Percentiles rank a stretch among this genome's conserved stretches.
phyloP scores from a whole-genome alignment of 2,113 vertebrate genomes.

The Mustelus asterias region DNA sequence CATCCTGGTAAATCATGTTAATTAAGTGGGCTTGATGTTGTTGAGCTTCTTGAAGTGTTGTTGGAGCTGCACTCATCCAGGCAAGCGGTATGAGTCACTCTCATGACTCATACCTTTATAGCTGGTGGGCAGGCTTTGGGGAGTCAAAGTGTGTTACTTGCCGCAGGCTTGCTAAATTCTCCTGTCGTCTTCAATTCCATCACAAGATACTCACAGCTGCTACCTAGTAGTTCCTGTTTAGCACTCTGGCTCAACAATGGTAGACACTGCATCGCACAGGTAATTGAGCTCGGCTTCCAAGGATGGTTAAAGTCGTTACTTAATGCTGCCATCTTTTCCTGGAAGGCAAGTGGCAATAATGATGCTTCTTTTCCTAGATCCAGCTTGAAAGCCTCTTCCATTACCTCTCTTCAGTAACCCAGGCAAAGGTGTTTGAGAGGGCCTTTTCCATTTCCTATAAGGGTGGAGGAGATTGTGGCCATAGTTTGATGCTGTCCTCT shows the following conservation, averaged over 20 bases:
- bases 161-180: neutral
- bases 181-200: neutral
- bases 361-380: neutral
- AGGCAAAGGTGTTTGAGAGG: neutral
- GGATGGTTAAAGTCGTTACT: neutral
- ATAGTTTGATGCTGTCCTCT: neutral
- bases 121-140: too few species aligned
- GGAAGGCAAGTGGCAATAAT: neutral
- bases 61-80: too few species aligned
- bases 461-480: neutral
- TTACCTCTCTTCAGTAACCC: neutral
- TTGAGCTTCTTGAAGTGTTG: too few species aligned
- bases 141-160: too few species aligned
- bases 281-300: neutral
- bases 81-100: too few species aligned
- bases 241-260: neutral
- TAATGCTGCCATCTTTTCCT: neutral
- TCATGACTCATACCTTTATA: too few species aligned
- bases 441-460: neutral
- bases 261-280: neutral
- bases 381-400: neutral
- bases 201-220: neutral
- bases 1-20: too few species aligned
- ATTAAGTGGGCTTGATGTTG: too few species aligned
- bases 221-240: neutral